Evolutionary conservation across 2,888 invertebrate genomes (phyloP).

Genomic region (Serrognathus titanus): DNA sequence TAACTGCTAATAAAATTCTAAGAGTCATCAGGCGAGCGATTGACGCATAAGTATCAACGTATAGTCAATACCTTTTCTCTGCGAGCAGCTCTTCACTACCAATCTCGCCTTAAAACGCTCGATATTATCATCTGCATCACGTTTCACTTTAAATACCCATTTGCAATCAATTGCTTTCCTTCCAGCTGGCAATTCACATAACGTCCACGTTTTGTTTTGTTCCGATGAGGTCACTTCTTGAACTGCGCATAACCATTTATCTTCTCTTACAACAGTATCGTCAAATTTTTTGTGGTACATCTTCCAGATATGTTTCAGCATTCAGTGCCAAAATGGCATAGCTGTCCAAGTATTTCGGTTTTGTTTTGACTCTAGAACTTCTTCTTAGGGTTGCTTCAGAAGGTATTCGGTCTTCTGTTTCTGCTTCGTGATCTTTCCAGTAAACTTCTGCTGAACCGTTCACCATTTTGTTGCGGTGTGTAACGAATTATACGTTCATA

Average conservation of each 20-base stretch:
- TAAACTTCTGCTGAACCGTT: constrained; percentile 27
- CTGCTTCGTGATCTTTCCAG: constrained; percentile 18
- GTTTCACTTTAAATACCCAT: constrained; percentile 4
- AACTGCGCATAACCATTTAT: background rate
- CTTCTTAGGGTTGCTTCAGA: background rate
- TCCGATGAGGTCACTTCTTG: background rate
- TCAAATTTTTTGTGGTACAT: constrained; percentile 3
- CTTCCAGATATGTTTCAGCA: background rate
- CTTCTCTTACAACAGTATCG: background rate
- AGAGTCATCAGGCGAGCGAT: background rate
- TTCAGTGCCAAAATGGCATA: background rate
- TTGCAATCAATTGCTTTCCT: background rate
- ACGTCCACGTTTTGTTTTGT: background rate
- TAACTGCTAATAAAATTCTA: background rate
- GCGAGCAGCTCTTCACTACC: background rate
- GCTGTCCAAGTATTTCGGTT: background rate
- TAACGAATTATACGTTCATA: constrained; percentile 24
- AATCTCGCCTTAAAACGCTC: background rate
- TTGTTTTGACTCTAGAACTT: background rate
- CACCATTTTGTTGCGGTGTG: constrained; percentile 25
- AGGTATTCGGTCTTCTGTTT: background rate
- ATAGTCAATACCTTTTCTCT: constrained; percentile 5
- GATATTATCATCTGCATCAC: background rate
- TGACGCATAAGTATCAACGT: background rate
- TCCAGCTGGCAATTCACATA: background rate